Conservation (phyloP, 2,888 invertebrate species). For the Sclerodermus sp. region DNA sequence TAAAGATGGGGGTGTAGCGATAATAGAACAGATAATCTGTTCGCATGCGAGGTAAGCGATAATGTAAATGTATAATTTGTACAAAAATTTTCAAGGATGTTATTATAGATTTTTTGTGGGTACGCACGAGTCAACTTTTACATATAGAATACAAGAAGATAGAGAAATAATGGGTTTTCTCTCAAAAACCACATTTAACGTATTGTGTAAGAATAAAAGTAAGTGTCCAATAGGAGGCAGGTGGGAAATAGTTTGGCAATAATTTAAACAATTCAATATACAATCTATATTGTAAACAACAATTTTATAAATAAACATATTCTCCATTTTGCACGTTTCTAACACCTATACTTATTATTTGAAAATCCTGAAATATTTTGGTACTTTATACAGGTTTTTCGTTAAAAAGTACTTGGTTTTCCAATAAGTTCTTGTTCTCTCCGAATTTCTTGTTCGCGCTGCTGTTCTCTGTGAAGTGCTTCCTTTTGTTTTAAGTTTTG, state of each 20-base stretch:
- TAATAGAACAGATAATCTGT: slow-evolving; percentile 95
- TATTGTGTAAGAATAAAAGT: slow-evolving; percentile 67
- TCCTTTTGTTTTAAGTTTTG: slow-evolving; percentile 58
- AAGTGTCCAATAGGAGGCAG: slow-evolving; percentile 36
- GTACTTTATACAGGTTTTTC: background rate
- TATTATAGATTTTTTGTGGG: slow-evolving; percentile 76
- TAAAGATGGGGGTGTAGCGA: slow-evolving; percentile 85
- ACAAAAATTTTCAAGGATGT: slow-evolving; percentile 4
- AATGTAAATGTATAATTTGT: slow-evolving; percentile 1
- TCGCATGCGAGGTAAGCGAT: slow-evolving; percentile 70
- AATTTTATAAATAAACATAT: too few relatives aligned
- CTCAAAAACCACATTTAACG: slow-evolving; percentile 81
- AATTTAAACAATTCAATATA: background rate
- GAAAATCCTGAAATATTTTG: background rate
- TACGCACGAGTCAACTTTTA: slow-evolving; percentile 93
- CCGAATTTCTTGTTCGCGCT: slow-evolving; percentile 48
- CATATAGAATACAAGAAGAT: slow-evolving; percentile 96
- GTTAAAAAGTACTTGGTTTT: slow-evolving; percentile 30
- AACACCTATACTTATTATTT: background rate
- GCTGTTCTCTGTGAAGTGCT: slow-evolving; percentile 46
- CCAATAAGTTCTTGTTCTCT: slow-evolving; percentile 51
- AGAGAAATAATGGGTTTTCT: slow-evolving; percentile 91
- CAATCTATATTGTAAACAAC: slow-evolving; percentile 66
- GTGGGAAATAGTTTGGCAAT: slow-evolving; percentile 54
- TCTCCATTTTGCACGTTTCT: too few relatives aligned